Evolutionary conservation across 2,888 invertebrate genomes (phyloP).

Genomic region (Pocota personata): DNA sequence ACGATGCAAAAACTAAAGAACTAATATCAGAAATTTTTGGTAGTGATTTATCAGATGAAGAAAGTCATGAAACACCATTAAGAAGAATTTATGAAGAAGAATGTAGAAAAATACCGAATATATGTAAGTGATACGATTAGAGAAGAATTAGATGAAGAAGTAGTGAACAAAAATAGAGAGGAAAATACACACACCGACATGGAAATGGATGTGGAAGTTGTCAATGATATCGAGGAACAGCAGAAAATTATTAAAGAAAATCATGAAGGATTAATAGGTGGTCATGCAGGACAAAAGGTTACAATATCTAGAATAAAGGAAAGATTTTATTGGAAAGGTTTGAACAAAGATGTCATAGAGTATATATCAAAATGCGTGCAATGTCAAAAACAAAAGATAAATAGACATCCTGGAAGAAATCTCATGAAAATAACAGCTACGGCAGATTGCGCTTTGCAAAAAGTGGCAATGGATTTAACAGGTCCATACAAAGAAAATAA

Average conservation of each 20-base stretch:
- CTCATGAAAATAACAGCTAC: no score
- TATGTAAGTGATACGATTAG: neutral
- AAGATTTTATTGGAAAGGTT: neutral
- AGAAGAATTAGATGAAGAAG: neutral
- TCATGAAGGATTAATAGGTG: neutral
- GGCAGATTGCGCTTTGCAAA: no score
- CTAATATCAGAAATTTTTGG: slow-evolving; percentile 1
- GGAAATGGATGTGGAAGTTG: neutral
- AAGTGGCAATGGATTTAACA: no score
- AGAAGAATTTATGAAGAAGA: slow-evolving; percentile 1
- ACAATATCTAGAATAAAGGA: slow-evolving; percentile 15
- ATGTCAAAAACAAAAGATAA: no score
- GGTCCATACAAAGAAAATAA: no score
- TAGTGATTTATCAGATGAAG: slow-evolving; percentile 9
- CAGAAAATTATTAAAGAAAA: slow-evolving; percentile 5
- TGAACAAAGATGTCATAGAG: slow-evolving; percentile 9
- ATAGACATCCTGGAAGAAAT: no score
- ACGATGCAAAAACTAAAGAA: neutral
- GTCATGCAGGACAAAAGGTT: slow-evolving; percentile 8
- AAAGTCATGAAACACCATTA: neutral
- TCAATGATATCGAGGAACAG: neutral
- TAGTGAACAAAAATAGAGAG: no score
- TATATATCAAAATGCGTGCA: no score
- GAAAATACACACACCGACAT: neutral
- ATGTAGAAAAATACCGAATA: neutral